Percentiles rank a stretch among this genome's conserved stretches.
These are phyloP conservation scores for Leptinotarsa tumamoca DNA, from an alignment of 2,888 invertebrate species.

Conservation along the genomic window DNA sequence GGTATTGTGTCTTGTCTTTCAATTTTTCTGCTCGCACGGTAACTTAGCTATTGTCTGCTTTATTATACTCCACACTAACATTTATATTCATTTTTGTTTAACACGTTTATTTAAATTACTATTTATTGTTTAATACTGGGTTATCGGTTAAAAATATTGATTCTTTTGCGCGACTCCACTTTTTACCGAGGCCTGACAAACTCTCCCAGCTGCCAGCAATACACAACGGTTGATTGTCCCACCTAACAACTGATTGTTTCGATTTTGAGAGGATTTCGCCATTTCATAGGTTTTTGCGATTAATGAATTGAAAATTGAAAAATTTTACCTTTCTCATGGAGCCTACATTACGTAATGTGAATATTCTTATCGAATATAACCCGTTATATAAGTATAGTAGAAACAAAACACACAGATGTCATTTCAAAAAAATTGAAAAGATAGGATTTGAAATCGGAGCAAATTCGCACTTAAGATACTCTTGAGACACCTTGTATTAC, in stretches of 20 bases:
- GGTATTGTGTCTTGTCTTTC: conserved; percentile 16
- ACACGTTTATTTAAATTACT: conserved; percentile 55
- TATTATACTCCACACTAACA: conserved; percentile 62
- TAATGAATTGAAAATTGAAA: too few relatives aligned
- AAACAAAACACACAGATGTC: too few relatives aligned
- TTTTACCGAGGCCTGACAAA: conserved; percentile 51
- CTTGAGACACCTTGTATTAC: too few relatives aligned
- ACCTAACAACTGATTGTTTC: conserved; percentile 44
- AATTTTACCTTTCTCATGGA: too few relatives aligned
- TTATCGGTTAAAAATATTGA: conserved; percentile 57
- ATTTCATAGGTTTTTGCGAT: background rate
- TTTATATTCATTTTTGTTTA: conserved; percentile 55
- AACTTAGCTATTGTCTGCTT: conserved; percentile 38
- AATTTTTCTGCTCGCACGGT: conserved; percentile 26
- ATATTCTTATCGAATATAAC: too few relatives aligned
- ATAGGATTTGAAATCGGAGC: too few relatives aligned
- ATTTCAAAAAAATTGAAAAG: too few relatives aligned
- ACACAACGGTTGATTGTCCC: conserved; percentile 59
- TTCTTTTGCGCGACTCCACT: conserved; percentile 52
- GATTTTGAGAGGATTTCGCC: conserved; percentile 35
- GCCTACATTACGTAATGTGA: too few relatives aligned
- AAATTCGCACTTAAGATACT: too few relatives aligned
- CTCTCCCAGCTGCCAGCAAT: conserved; percentile 60
- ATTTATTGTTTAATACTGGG: conserved; percentile 57
- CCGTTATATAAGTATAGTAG: too few relatives aligned